Evolutionary conservation across 1,140 invertebrate genomes (phyloP), one percentile per base, ranked within the genome.

Genomic region (Amyelois transitella): DNA sequence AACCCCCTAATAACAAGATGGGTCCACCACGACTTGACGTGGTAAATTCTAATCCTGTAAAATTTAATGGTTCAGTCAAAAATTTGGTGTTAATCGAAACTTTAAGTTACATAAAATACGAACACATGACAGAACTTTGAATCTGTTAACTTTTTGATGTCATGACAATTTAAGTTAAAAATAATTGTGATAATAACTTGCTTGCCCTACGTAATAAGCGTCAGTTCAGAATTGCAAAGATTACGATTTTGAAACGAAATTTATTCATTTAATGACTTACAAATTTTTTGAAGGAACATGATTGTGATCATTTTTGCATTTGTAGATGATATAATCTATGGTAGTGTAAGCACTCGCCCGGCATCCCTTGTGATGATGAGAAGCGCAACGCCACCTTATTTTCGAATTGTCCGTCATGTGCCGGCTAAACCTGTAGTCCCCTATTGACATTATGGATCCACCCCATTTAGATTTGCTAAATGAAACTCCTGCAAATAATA

Each of bases 261-360:
- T n/a, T n/a, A n/a, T n/a, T n/a, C n/a, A n/a, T n/a, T n/a, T n/a
- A n/a, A n/a, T n/a, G n/a, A n/a, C n/a, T n/a, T n/a, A n/a, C n/a
- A n/a, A n/a, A n/a, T n/a, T n/a, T n/a, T n/a, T n/a, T n/a, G n/a
- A n/a, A n/a, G 75, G 75, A 1, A 58, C 53, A 49, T 83, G 80
- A 12, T 65, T 78, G 25, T 85, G 81, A 1, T 59, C 19, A 22
- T 74, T 75, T 12, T 72, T 77, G 0, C 55, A 20, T 52, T 49
- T 66, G 0, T 67, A 20, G 10, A 65, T 55, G 7, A 51, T 44
- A 18, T 58, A 25, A 1, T 45, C 18, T 10, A 55, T 18, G n/a
- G 25, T 6, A 6, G 61, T 63, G 45, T 52, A 49, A 1, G 60
- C 47, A 0, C 48, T 45, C 7, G 58, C 64, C n/a, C 44, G 57